phyloP scores from a whole-genome alignment of 2,113 vertebrate species.

The Xiphorhynchus elegans region DNA sequence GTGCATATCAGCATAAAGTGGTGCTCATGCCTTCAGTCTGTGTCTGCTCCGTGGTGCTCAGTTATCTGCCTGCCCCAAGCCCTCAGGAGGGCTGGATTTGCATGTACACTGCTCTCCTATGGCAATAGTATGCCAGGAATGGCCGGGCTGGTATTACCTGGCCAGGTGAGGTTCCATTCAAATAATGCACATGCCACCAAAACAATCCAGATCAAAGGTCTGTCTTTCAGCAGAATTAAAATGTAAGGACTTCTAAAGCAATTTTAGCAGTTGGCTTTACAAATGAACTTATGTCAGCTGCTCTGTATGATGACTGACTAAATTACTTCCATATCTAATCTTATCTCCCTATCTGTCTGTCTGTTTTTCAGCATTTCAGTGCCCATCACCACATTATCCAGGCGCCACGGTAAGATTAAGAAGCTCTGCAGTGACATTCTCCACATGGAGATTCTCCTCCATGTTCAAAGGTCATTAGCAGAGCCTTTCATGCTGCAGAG shows the following conservation, averaged over 20 bases:
- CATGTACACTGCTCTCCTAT: conserved; percentile 39
- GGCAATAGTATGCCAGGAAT: conserved; percentile 48
- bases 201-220: conserved; percentile 63
- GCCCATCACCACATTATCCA: conserved; percentile 57
- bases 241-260: conserved; percentile 47
- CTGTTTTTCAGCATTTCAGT: conserved; percentile 62
- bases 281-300: conserved; percentile 64
- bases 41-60: conserved; percentile 49
- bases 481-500: neutral
- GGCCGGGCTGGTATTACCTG: conserved; percentile 45
- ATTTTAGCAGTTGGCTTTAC: conserved; percentile 56
- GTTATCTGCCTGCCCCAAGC: conserved; percentile 59
- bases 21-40: conserved; percentile 5
- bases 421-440: conserved; percentile 43
- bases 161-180: conserved; percentile 64
- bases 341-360: conserved; percentile 63
- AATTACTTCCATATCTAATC: conserved; percentile 49
- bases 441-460: neutral
- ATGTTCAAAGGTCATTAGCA: conserved; percentile 35
- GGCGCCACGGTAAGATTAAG: conserved; percentile 57
- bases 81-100: neutral
- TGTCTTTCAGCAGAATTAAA: conserved; percentile 49
- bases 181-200: conserved; percentile 55
- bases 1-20: conserved; percentile 46
- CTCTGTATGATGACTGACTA: conserved; percentile 59